Evolutionary conservation across 2,888 invertebrate species (phyloP).

Genomic region (Metallyticus violacea): DNA sequence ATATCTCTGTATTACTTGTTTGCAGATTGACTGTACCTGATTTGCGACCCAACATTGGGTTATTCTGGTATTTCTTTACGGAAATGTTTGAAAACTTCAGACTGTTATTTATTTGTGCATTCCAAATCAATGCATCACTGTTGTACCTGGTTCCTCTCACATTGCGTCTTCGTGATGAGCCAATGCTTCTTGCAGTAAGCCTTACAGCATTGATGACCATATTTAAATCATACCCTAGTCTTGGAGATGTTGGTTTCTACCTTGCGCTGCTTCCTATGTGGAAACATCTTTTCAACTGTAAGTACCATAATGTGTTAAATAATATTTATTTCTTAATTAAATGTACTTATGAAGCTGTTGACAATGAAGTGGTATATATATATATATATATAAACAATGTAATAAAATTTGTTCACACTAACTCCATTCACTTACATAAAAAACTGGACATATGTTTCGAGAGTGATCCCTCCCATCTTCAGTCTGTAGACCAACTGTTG

Average conservation of each 20-base stretch:
- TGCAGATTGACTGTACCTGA: conserved; percentile 87
- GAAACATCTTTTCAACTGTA: conserved; percentile 83
- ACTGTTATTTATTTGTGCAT: conserved; percentile 89
- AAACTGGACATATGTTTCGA: no score
- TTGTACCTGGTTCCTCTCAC: conserved; percentile 88
- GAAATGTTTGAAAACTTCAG: conserved; percentile 99
- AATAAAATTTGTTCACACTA: no score
- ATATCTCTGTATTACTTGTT: conserved; percentile 29
- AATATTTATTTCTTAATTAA: conserved; percentile 4
- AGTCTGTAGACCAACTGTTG: no score
- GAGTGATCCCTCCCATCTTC: no score
- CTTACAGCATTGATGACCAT: conserved; percentile 80
- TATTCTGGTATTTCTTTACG: conserved; percentile 99
- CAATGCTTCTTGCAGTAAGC: conserved; percentile 75
- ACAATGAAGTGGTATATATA: no score
- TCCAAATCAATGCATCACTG: conserved; percentile 92
- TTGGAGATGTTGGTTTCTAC: conserved; percentile 93
- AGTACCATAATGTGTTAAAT: conserved; percentile 46
- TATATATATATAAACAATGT: no score
- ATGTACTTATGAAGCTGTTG: conserved; percentile 25
- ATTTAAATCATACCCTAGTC: conserved; percentile 95
- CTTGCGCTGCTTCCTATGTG: conserved; percentile 87
- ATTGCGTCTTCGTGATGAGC: conserved; percentile 73
- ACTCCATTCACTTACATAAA: no score
- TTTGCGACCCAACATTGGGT: conserved; percentile 92